Evolutionary conservation across 2,113 vertebrate genomes (phyloP).

Genomic region (Rhea pennata): DNA sequence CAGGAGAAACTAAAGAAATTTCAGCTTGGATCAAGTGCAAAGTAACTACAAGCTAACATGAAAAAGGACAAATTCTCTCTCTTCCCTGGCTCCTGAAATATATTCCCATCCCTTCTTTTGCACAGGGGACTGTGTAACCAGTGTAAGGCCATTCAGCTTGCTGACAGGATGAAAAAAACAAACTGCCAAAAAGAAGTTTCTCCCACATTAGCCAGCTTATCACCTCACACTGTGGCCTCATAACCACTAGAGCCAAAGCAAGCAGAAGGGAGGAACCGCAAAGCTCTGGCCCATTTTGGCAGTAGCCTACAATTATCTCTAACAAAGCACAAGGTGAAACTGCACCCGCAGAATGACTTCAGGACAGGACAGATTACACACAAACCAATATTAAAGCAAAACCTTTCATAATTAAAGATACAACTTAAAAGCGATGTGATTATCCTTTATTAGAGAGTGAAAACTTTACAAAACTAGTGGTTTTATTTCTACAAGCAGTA

Average conservation of each 20-base stretch:
- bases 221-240: neutral
- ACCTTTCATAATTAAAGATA: neutral
- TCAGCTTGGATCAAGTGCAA: neutral
- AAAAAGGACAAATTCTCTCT: neutral
- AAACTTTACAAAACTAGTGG: accelerated
- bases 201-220: neutral
- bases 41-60: neutral
- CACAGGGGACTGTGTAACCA: neutral
- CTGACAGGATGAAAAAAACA: accelerated
- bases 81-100: neutral
- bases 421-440: neutral
- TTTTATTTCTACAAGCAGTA: neutral
- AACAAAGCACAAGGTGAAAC: neutral
- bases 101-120: neutral
- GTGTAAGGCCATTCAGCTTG: neutral
- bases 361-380: neutral
- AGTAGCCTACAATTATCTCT: neutral
- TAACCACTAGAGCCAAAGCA: accelerated
- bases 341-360: neutral
- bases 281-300: neutral
- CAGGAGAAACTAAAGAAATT: accelerated
- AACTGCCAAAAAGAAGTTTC: neutral
- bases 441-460: neutral
- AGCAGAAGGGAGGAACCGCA: neutral
- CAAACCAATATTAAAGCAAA: neutral